Base-by-base conservation (phyloP, 2,113 vertebrate species). In the Cygnus atratus region DNA sequence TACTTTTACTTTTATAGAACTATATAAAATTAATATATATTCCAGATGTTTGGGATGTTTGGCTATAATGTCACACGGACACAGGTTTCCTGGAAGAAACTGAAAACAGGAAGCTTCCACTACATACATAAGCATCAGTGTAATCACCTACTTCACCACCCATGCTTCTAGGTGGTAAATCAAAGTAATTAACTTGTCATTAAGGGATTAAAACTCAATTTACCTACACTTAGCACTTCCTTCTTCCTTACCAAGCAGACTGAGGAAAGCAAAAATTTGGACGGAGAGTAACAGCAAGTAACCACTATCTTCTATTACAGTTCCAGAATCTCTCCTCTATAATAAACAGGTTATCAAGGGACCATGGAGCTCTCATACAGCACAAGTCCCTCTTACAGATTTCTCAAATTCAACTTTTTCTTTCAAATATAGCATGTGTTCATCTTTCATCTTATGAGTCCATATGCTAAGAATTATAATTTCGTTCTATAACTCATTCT, bases 321-420 rank as follows among this genome's bases (percentile, higher is more conserved):
- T 79, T 75, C 20, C 39, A 35, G 25, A 62, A 55, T 37, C 29
- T 59, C 44, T 78, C 24, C 28, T 58, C 52, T 7, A 3, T 61
- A 72, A 68, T 8, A n/a, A 3, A 13, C 0, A 0, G 70, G 11
- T 6, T 67, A 43, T 67, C 21, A 48, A 26, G 12, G n/a, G 17
- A 72, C 11, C 19, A 62, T 63, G 84, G 37, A 72, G 57, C 48
- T 89, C 75, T 65, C 48, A 54, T 3, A 82, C 2, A 84, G 48
- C 21, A 25, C 16, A 57, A 0, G 0, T 46, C 18, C 13, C 18
- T 62, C 61, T 66, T 50, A 66, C 13, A 50, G 18, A 46, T 37
- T 44, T 81, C 43, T 67, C 48, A 37, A 63, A 28, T 46, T 41
- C 28, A 14, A 67, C 20, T 62, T 90, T 66, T 61, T 67, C 37